Evolutionary conservation across 2,113 vertebrate species (phyloP).

Genomic region (Sceloporus tristichus): DNA sequence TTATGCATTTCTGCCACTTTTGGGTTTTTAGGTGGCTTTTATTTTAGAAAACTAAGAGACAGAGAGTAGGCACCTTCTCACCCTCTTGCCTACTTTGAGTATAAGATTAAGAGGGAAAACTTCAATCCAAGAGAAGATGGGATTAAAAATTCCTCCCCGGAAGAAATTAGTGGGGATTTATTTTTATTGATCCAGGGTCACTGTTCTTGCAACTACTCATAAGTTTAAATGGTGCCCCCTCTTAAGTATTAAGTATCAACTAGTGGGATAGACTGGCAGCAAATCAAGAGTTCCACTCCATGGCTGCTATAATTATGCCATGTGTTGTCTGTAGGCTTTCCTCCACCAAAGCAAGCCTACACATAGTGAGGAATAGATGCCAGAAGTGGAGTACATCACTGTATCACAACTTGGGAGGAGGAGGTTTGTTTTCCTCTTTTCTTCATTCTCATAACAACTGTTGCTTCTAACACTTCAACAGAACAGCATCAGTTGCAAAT

Average conservation of each 20-base stretch:
- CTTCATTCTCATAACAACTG: neutral
- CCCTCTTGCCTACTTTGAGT: neutral
- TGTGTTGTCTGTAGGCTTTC: neutral
- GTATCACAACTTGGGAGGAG: neutral
- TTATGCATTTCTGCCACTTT: neutral
- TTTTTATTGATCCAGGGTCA: too few relatives aligned
- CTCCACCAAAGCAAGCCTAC: neutral
- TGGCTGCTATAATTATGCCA: neutral
- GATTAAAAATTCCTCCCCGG: neutral
- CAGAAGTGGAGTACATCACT: too few relatives aligned
- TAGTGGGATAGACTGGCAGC: neutral
- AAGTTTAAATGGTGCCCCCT: neutral
- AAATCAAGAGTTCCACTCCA: neutral
- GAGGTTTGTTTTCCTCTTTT: neutral
- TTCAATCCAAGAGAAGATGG: neutral
- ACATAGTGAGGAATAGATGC: too few relatives aligned
- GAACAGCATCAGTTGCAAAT: neutral
- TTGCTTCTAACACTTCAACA: neutral
- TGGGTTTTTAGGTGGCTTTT: too few relatives aligned
- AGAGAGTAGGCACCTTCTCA: neutral
- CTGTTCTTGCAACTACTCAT: neutral
- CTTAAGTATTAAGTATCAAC: neutral
- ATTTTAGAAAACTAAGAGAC: neutral
- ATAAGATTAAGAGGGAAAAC: neutral
- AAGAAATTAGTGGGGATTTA: neutral